These are phyloP conservation scores for Lithophane semibrunnea DNA, from an alignment of 2,888 invertebrate genomes.

Conservation along the genomic window DNA sequence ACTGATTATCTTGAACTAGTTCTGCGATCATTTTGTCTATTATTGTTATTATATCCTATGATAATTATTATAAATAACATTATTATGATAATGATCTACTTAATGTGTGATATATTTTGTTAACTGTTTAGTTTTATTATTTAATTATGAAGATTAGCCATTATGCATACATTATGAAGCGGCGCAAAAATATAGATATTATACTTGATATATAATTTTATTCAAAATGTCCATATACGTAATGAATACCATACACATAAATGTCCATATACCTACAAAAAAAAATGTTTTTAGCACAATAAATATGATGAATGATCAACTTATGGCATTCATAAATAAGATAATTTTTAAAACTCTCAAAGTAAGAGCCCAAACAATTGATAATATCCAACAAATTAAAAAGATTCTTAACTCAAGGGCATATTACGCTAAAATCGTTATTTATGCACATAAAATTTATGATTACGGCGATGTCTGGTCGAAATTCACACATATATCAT, in stretches of 20 bases:
- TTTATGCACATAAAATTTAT: slow-evolving; percentile 69
- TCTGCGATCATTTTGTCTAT: not conserved
- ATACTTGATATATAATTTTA: slow-evolving; percentile 23
- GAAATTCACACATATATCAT: slow-evolving; percentile 88
- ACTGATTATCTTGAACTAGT: not conserved
- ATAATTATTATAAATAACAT: slow-evolving; percentile 25
- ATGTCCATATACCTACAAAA: not conserved
- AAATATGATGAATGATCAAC: not conserved
- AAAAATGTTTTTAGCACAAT: not conserved
- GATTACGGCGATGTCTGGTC: slow-evolving; percentile 69
- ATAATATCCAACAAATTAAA: slow-evolving; percentile 22
- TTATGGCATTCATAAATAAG: not conserved
- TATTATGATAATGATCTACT: slow-evolving; percentile 39
- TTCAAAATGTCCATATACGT: slow-evolving; percentile 9
- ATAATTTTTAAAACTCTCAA: not conserved
- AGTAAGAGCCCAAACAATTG: not conserved
- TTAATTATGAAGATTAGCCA: slow-evolving; percentile 52
- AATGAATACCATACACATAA: too few species aligned
- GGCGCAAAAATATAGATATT: slow-evolving; percentile 32
- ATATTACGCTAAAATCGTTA: slow-evolving; percentile 59
- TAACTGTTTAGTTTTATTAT: slow-evolving; percentile 50
- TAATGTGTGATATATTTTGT: slow-evolving; percentile 53
- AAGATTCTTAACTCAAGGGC: slow-evolving; percentile 27
- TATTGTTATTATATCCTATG: not conserved
- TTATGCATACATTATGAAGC: slow-evolving; percentile 39